A percentile compares a stretch with the other conserved stretches of the same genome.
These are phyloP conservation scores for Nyctalus aviator DNA, from an alignment of 2,797 vertebrate genomes.

Conservation along the genomic window DNA sequence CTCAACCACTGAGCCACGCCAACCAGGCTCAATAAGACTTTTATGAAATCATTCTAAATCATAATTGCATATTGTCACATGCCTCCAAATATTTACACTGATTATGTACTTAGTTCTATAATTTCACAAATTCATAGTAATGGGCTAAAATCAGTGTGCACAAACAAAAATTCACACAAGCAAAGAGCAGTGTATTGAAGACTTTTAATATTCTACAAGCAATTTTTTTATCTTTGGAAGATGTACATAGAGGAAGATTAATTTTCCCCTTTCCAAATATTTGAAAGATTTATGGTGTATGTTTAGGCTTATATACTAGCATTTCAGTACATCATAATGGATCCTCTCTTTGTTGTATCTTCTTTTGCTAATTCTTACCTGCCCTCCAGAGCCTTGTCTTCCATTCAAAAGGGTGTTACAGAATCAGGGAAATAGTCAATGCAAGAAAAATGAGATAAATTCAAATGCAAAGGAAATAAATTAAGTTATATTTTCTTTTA, in stretches of 20 bases:
- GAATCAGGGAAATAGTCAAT: not conserved
- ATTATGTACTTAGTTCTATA: constrained; percentile 86
- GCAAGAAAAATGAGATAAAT: constrained; percentile 15
- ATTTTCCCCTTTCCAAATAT: not conserved
- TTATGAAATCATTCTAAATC: constrained; percentile 64
- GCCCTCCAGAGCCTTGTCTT: not conserved
- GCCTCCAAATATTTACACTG: constrained; percentile 83
- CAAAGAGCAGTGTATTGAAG: constrained; percentile 61
- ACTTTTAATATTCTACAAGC: constrained; percentile 4
- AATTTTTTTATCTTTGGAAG: constrained; percentile 40
- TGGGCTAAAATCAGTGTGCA: constrained; percentile 84
- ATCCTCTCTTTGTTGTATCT: not conserved
- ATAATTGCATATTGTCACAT: constrained; percentile 80
- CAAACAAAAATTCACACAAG: constrained; percentile 81
- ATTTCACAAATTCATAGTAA: constrained; percentile 87
- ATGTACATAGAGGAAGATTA: not conserved
- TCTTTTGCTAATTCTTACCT: not conserved
- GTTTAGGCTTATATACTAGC: not conserved
- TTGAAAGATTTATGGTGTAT: not conserved
- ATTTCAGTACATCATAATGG: not conserved
- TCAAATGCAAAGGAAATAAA: not conserved
- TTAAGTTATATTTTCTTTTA: not conserved
- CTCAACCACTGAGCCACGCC: no score
- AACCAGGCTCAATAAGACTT: constrained; percentile 9
- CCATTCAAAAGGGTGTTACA: not conserved